phyloP scores from a whole-genome alignment of 2,888 invertebrate genomes.

The Drosophila trichaetosa region DNA sequence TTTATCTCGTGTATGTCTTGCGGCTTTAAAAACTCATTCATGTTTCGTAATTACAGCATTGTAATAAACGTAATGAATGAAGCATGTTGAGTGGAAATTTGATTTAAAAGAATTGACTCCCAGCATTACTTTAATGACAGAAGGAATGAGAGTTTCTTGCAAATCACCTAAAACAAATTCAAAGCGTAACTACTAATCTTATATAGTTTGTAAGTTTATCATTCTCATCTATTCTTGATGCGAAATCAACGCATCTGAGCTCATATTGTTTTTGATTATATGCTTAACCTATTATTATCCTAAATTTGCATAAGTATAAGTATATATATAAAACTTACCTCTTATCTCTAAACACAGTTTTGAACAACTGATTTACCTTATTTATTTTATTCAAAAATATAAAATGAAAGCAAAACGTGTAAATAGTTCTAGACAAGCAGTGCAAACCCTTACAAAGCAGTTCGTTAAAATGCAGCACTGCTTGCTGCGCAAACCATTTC shows the following conservation, averaged over 20 bases:
- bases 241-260: background rate
- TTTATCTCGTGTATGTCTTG: conserved; percentile 42
- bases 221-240: background rate
- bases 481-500: conserved; percentile 28
- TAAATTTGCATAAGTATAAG: background rate
- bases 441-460: conserved; percentile 1
- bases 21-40: conserved; percentile 60
- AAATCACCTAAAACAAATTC: background rate
- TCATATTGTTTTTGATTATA: background rate
- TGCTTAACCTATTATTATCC: background rate
- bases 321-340: background rate
- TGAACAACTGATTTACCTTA: background rate
- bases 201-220: background rate
- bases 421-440: conserved; percentile 2
- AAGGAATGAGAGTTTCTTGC: background rate
- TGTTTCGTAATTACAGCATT: conserved; percentile 51
- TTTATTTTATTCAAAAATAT: background rate
- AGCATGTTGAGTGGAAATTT: background rate
- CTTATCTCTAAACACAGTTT: background rate
- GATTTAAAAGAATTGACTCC: background rate
- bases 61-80: conserved; percentile 24
- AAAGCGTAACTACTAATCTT: background rate
- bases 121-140: background rate
- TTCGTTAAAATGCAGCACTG: conserved; percentile 9
- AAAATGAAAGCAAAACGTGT: background rate